A percentile compares a stretch with the other conserved stretches of the same genome.
Evolutionary conservation across 1,140 invertebrate species (phyloP).

Genomic region (fruit fly (Drosophila melanogaster)): Release_6_plus_ISO1_MT NC_004354.4:8334001-8334500

Average conservation of each 20-base stretch:
- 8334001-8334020: neutral
- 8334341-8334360: too few relatives aligned
- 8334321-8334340: neutral
- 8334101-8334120: slow-evolving; percentile 75
- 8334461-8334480: too few relatives aligned
- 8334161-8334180: slow-evolving; percentile 3
- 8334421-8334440: neutral
- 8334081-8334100: slow-evolving; percentile 56
- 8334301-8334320: neutral
- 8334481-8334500: too few relatives aligned
- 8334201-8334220: neutral
- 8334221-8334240: slow-evolving; percentile 19
- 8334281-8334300: slow-evolving; percentile 17
- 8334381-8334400: too few relatives aligned
- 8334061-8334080: slow-evolving; percentile 26
- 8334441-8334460: neutral
- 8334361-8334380: too few relatives aligned
- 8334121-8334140: slow-evolving; percentile 77
- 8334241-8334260: slow-evolving; percentile 52
- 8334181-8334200: neutral
- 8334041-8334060: neutral
- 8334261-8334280: slow-evolving; percentile 51
- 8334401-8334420: too few relatives aligned
- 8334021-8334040: slow-evolving; percentile 10
- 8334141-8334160: slow-evolving; percentile 50